phyloP scores from a whole-genome alignment of 1,140 invertebrate species.

The Myzus persicae region DNA sequence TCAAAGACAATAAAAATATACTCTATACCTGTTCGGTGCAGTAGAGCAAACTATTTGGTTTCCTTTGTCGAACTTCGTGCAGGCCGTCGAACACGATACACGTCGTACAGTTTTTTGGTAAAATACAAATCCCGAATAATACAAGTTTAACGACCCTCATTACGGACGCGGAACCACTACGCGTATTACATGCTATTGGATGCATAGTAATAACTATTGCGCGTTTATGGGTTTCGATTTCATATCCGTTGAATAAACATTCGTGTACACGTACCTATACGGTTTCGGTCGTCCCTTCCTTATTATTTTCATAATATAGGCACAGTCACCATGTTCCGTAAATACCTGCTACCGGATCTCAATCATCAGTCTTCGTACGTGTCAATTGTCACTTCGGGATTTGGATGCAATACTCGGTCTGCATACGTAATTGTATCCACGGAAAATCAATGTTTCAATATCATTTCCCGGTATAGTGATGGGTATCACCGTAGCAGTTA shows the following conservation, averaged over 20 bases:
- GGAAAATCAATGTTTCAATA: not conserved
- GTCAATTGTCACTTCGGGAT: not conserved
- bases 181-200: no score
- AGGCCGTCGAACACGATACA: not conserved
- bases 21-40: not conserved
- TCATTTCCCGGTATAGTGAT: not conserved
- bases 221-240: not conserved
- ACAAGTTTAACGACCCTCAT: not conserved
- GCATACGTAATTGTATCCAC: not conserved
- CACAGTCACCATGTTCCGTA: not conserved
- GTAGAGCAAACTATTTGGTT: not conserved
- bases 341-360: not conserved
- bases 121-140: not conserved
- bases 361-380: conserved; percentile 4
- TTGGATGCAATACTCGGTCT: not conserved
- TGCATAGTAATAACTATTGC: not conserved
- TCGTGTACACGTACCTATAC: not conserved
- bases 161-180: not conserved
- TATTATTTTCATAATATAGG: not conserved
- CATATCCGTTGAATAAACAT: not conserved
- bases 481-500: not conserved
- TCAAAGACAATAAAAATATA: conserved; percentile 1
- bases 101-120: not conserved
- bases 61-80: not conserved
- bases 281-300: not conserved